Evolutionary conservation across 2,113 vertebrate species (phyloP).

Genomic region (Melanerpes aurifrons): DNA sequence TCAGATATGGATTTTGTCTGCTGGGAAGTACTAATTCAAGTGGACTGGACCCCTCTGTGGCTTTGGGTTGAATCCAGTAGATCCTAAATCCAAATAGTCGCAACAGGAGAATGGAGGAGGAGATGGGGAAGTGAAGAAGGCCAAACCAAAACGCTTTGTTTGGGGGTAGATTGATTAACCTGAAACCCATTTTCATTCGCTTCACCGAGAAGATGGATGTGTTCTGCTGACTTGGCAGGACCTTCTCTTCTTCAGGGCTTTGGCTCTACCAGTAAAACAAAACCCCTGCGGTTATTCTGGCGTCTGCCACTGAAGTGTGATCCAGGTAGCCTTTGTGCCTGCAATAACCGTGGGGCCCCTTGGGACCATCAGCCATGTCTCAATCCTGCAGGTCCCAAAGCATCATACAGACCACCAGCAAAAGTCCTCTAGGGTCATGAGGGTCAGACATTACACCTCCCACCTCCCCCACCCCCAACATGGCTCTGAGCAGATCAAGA

Average conservation of each 20-base stretch:
- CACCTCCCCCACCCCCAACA: too few relatives aligned
- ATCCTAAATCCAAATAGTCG: background rate
- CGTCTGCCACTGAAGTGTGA: background rate
- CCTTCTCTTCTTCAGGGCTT: conserved; percentile 14
- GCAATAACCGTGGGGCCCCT: background rate
- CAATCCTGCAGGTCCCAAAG: background rate
- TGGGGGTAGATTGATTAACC: background rate
- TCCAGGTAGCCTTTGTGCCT: background rate
- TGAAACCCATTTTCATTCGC: background rate
- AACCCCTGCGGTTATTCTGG: background rate
- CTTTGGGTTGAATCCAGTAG: conserved; percentile 41
- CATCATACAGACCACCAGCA: background rate
- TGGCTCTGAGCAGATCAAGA: fast-evolving
- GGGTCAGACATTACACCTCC: background rate
- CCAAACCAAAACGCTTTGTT: conserved; percentile 26
- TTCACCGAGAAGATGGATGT: background rate
- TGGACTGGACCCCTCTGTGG: conserved; percentile 27
- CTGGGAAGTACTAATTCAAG: conserved; percentile 15
- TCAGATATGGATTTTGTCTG: conserved; percentile 21
- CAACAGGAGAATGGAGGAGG: background rate
- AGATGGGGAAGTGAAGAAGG: background rate
- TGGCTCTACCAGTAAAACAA: background rate
- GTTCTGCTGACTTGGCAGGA: conserved; percentile 46
- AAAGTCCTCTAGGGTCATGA: fast-evolving
- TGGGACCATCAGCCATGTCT: background rate